Conservation (phyloP, 2,113 vertebrate species). For the Emydocephalus ijimae region DNA sequence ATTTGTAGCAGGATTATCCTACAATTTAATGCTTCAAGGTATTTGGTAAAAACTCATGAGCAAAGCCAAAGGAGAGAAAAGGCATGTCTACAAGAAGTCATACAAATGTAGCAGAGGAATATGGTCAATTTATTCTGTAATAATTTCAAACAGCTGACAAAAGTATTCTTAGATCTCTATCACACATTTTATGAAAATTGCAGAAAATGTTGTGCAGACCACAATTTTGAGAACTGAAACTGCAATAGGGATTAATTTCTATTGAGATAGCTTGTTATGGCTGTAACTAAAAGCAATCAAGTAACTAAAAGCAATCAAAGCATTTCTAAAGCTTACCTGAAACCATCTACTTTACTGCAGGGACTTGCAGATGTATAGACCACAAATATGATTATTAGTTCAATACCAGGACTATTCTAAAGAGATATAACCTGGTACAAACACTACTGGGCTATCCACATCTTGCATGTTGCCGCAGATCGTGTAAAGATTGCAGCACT, state of each 20-base stretch:
- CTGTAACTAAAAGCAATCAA: background rate
- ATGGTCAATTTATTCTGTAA: background rate
- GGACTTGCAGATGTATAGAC: background rate
- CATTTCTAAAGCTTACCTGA: background rate
- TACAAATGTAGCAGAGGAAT: too few species aligned
- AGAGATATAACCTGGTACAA: background rate
- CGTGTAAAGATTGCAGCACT: background rate
- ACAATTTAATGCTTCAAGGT: background rate
- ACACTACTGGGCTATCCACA: background rate
- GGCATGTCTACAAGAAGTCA: background rate
- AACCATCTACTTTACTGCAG: too few species aligned
- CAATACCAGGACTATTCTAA: background rate
- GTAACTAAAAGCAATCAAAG: background rate
- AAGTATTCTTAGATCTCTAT: background rate
- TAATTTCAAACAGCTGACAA: background rate
- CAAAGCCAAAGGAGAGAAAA: background rate
- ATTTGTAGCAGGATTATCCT: constrained; percentile 15
- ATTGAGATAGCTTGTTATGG: background rate
- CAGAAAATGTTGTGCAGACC: too few species aligned
- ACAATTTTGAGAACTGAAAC: background rate
- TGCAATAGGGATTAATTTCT: background rate
- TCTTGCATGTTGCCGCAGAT: background rate
- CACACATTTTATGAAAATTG: background rate
- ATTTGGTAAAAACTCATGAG: background rate
- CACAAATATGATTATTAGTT: background rate